These are phyloP conservation scores for Phenganax marumi DNA, from an alignment of 92 coral and sea anemone species.

Conservation along the genomic window DNA sequence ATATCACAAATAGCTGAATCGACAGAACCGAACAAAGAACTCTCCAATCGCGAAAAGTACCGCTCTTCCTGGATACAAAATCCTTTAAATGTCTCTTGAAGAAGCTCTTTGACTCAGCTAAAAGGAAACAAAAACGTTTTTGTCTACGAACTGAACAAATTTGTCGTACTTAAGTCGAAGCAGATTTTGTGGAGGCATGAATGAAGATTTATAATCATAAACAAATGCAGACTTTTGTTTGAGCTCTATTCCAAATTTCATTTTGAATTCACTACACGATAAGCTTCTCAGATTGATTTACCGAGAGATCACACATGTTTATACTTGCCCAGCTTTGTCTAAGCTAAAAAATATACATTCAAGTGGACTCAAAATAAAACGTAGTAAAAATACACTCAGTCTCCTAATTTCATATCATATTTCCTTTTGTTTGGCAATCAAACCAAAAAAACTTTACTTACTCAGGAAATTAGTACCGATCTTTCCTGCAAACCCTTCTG, in stretches of 20 bases:
- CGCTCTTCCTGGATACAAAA: not conserved
- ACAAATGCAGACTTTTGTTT: no score
- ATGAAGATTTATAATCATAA: no score
- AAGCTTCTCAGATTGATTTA: not conserved
- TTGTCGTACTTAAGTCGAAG: not conserved
- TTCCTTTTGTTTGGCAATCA: conserved; percentile 2
- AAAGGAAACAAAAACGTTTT: not conserved
- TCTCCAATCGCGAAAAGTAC: not conserved
- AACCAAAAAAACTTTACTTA: not conserved
- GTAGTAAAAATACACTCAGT: conserved; percentile 8
- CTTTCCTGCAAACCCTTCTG: no score
- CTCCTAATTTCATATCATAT: not conserved
- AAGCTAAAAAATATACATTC: not conserved
- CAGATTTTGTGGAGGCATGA: not conserved
- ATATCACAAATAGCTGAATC: conserved; percentile 14
- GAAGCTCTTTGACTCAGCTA: not conserved
- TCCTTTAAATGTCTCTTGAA: not conserved
- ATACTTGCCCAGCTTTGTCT: not conserved
- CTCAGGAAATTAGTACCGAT: not conserved
- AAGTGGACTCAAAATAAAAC: not conserved
- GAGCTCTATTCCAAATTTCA: no score
- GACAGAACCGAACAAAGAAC: not conserved
- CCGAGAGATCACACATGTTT: conserved; percentile 1
- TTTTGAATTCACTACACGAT: no score
- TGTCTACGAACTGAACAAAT: not conserved